Conservation (phyloP, 2,113 vertebrate genomes). For the Passer montanus region DNA sequence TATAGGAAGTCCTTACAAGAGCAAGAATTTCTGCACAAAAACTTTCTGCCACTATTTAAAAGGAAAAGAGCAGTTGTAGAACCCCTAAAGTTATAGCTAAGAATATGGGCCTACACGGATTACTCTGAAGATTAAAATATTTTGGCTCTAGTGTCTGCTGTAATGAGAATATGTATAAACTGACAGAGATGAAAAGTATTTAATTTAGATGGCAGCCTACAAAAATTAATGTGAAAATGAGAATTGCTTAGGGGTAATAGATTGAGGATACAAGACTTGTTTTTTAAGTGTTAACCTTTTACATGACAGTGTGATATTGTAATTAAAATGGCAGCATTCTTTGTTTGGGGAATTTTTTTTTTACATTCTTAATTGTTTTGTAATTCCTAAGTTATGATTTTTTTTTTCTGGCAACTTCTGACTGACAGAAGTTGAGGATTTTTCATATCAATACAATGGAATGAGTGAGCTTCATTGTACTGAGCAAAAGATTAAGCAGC, state of each 20-base stretch:
- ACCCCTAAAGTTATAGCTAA: neutral
- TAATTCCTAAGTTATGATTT: neutral
- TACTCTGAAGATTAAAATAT: constrained; percentile 36
- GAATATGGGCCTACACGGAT: neutral
- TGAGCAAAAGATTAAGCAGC: constrained; percentile 26
- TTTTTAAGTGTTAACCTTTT: constrained; percentile 47
- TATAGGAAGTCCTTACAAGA: neutral
- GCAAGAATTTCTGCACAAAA: neutral
- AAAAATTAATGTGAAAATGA: constrained; percentile 52
- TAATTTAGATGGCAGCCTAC: constrained; percentile 48
- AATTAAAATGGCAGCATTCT: constrained; percentile 29
- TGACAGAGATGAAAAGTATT: constrained; percentile 35
- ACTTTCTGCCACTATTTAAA: neutral
- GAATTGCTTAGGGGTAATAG: constrained; percentile 28
- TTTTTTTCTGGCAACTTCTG: constrained; percentile 13
- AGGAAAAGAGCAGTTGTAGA: neutral
- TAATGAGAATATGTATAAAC: constrained; percentile 24
- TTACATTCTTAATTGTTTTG: constrained; percentile 16
- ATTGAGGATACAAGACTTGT: constrained; percentile 16
- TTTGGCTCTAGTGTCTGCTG: constrained; percentile 25
- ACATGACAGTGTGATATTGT: neutral
- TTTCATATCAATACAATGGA: neutral
- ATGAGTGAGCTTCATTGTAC: neutral
- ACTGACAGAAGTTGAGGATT: neutral
- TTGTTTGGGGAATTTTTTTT: constrained; percentile 47